These are phyloP conservation scores for Callyntrura sp. DNA, from an alignment of 2,888 invertebrate genomes.

Conservation along the genomic window DNA sequence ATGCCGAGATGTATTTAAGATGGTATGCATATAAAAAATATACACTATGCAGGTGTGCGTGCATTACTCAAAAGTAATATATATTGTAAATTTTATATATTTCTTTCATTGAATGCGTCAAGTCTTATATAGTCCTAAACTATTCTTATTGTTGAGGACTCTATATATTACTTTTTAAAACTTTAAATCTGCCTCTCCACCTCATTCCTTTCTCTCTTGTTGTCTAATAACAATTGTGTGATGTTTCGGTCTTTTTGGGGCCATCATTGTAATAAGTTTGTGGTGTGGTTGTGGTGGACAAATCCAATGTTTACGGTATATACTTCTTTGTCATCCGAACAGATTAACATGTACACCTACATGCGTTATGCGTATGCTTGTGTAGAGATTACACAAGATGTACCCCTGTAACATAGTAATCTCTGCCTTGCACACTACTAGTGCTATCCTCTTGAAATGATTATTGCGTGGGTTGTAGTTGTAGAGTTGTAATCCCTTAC, in stretches of 20 bases:
- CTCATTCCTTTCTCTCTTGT: background rate
- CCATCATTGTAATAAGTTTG: conserved; percentile 29
- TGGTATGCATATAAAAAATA: conserved; percentile 54
- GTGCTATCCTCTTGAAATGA: conserved; percentile 22
- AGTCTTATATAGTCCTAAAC: background rate
- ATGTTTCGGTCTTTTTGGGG: conserved; percentile 37
- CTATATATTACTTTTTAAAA: conserved; percentile 3
- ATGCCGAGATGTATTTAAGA: background rate
- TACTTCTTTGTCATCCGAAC: background rate
- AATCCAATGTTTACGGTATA: background rate
- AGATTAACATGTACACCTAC: background rate
- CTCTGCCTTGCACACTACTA: background rate
- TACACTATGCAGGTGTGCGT: too few species aligned
- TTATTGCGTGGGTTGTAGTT: conserved; percentile 69
- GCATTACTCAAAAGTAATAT: too few species aligned
- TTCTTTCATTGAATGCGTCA: background rate
- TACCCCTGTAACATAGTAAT: background rate
- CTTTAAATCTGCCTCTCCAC: background rate
- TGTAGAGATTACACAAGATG: background rate
- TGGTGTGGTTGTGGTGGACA: conserved; percentile 13
- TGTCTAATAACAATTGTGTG: background rate
- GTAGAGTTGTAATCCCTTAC: too few species aligned
- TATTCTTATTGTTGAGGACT: background rate
- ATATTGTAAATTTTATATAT: conserved; percentile 11
- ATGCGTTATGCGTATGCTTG: background rate